Percentiles rank a stretch among this genome's conserved stretches.
phyloP scores from a whole-genome alignment of 2,113 vertebrate species.

The Arvicanthis niloticus region DNA sequence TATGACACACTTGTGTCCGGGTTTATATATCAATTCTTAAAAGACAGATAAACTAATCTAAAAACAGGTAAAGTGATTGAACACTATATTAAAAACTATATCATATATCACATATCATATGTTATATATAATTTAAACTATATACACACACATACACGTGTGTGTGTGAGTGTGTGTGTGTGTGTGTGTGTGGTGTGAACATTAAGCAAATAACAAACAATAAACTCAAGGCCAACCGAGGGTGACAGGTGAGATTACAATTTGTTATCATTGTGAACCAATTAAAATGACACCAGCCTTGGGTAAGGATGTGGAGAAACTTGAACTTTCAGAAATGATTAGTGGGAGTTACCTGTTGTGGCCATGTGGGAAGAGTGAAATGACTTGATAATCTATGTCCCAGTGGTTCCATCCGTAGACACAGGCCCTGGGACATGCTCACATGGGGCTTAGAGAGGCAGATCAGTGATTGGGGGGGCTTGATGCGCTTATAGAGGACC shows the following conservation, averaged over 20 bases:
- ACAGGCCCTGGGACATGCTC: neutral
- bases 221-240: too few species aligned
- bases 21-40: neutral
- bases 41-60: conserved; percentile 13
- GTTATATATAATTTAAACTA: too few species aligned
- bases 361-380: neutral
- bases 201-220: neutral
- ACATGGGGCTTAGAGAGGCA: neutral
- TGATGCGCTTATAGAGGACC: neutral
- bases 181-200: neutral
- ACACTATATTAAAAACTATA: too few species aligned
- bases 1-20: neutral
- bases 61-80: neutral
- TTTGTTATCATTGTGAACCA: neutral
- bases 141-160: too few species aligned
- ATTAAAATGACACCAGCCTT: neutral
- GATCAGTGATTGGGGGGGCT: neutral
- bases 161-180: neutral
- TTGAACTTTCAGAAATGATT: neutral
- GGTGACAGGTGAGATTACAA: neutral
- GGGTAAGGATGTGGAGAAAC: neutral
- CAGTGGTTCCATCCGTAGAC: neutral
- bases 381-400: neutral
- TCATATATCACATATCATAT: too few species aligned
- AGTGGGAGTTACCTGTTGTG: neutral